Evolutionary conservation across 2,113 vertebrate species (phyloP).

Genomic region (Rhombomys opimus): DNA sequence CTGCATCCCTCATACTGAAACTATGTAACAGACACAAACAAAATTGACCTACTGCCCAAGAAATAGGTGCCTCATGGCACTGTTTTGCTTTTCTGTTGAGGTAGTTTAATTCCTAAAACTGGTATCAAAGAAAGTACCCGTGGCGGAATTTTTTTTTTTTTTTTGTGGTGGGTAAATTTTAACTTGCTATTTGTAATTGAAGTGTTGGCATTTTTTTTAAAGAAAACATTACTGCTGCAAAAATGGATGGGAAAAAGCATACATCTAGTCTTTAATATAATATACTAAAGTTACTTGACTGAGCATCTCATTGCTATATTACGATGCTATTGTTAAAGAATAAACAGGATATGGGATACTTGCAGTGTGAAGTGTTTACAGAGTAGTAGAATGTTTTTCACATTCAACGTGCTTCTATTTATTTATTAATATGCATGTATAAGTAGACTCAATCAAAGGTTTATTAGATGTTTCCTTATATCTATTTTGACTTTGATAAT

Average conservation of each 20-base stretch:
- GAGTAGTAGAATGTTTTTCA: conserved; percentile 15
- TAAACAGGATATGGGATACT: background rate
- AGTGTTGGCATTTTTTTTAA: background rate
- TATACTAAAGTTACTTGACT: conserved; percentile 37
- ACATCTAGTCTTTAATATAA: conserved; percentile 38
- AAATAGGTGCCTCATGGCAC: background rate
- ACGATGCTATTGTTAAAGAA: background rate
- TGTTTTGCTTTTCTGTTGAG: conserved; percentile 40
- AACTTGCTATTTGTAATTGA: conserved; percentile 41
- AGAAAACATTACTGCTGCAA: background rate
- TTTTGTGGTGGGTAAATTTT: conserved; percentile 2
- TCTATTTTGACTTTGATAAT: conserved; percentile 32
- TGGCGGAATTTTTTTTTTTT: background rate
- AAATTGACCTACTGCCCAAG: conserved; percentile 3
- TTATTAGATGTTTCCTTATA: conserved; percentile 40
- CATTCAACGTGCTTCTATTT: conserved; percentile 22
- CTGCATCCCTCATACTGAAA: background rate
- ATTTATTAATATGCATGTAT: background rate
- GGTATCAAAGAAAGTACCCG: background rate
- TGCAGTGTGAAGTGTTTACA: background rate
- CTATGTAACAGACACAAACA: conserved; percentile 40
- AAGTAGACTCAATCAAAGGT: conserved; percentile 12
- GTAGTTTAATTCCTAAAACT: conserved; percentile 40
- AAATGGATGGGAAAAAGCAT: background rate
- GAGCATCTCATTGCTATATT: background rate